Percentiles rank a stretch among this genome's conserved stretches.
These are phyloP conservation scores for Tapera naevia DNA, from an alignment of 2,797 vertebrate genomes.

Conservation along the genomic window DNA sequence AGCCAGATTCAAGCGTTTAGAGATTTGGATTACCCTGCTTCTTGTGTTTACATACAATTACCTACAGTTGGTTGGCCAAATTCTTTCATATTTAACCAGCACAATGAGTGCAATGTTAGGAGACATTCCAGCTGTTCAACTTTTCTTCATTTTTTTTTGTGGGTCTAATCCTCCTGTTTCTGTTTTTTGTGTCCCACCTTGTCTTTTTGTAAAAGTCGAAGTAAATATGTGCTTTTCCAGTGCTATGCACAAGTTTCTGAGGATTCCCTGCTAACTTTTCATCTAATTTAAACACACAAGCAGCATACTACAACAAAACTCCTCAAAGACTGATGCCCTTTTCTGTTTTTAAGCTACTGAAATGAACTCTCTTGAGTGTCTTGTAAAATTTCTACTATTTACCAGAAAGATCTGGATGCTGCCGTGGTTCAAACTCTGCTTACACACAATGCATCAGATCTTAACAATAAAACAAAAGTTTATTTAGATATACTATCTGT, in stretches of 20 bases:
- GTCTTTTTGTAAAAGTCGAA: background rate
- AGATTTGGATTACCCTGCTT: background rate
- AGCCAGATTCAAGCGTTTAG: background rate
- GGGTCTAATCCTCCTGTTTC: background rate
- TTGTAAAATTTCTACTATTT: background rate
- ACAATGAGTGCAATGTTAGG: background rate
- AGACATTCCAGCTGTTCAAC: background rate
- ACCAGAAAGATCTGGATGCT: background rate
- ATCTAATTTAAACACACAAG: background rate
- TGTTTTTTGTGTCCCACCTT: background rate
- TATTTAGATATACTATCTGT: background rate
- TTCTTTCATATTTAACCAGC: background rate
- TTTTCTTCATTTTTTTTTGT: background rate
- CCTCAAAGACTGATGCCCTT: background rate
- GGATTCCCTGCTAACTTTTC: background rate
- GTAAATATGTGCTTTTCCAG: fast-evolving
- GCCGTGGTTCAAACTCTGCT: background rate
- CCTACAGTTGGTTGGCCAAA: background rate
- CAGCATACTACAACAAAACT: fast-evolving
- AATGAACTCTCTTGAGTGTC: too few relatives aligned
- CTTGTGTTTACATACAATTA: background rate
- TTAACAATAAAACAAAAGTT: background rate
- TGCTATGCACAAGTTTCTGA: background rate
- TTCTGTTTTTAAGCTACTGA: background rate
- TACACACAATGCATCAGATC: background rate